Base-by-base conservation (phyloP, 2,797 vertebrate genomes). In the Trachops cirrhosus region DNA sequence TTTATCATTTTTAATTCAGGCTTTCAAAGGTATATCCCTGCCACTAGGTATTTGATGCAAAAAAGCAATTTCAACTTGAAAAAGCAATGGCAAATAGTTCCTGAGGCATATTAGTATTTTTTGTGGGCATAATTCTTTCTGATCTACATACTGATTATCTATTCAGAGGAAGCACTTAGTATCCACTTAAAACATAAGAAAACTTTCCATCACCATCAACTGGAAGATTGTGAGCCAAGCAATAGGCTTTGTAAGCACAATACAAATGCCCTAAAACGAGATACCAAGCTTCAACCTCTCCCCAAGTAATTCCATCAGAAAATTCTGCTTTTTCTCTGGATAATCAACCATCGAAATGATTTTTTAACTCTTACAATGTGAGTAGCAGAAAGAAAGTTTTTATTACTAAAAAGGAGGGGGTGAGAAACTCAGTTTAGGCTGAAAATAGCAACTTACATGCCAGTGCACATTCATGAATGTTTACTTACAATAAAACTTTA, bases 101-200 rank as follows among this genome's bases (percentile, higher is more conserved):
- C 77, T 44, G 78, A 62, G 86, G 39, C 67, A 77, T 48, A 48
- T 88, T 67, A 92, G 59, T 34, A 41, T 64, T 78, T 92, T 52
- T 41, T 77, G 59, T 77, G 73, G 68, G 39, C 73, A 46, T 80
- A 44, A 79, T 64, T 92, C 71, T 21, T 59, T 77, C 82, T 2
- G 1, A 44, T 15, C 39, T 59, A 8, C 88, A 64, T 79, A 34
- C 44, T 74, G 70, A 84, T 92, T 77, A 68, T 41, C 91, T 57
- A 48, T 75, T 96, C 96, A 85, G 57, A 94, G 85, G 77, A 87
- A 93, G 85, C 89, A 70, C 71, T 85, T 71, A 88, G 86, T 48
- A 39, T 67, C 59, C 86, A 82, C 93, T 91, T 94, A 82, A 67
- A 80, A 59, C 18, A 18, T 0, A 24, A 73, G 67, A 22, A 50